These are phyloP conservation scores for Luffia ferchaultella DNA, from an alignment of 2,888 invertebrate species.

Conservation along the genomic window DNA sequence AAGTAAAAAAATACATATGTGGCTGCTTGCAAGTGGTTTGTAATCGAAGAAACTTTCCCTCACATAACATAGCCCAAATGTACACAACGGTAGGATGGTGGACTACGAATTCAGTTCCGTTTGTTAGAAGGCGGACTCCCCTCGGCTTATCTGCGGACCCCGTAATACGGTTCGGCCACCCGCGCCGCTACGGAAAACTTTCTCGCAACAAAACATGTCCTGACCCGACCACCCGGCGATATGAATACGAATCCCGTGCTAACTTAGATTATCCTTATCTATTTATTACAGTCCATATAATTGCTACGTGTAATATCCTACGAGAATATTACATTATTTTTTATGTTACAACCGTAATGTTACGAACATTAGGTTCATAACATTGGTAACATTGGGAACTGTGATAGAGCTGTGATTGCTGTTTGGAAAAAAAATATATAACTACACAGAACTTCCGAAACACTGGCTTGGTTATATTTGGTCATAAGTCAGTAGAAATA, in stretches of 20 bases:
- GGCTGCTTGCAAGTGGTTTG: too few relatives aligned
- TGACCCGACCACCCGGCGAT: neutral
- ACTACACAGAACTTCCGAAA: too few relatives aligned
- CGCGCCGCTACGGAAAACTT: conserved; percentile 6
- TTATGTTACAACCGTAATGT: neutral
- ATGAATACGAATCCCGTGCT: neutral
- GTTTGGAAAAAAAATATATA: too few relatives aligned
- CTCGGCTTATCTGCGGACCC: conserved; percentile 9
- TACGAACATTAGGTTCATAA: too few relatives aligned
- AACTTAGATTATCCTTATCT: neutral
- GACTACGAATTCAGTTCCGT: conserved; percentile 7
- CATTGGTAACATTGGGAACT: too few relatives aligned
- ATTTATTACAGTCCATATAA: neutral
- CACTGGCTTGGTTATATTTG: too few relatives aligned
- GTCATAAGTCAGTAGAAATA: too few relatives aligned
- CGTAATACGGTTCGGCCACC: conserved; percentile 9
- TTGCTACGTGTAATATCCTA: neutral
- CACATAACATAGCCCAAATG: too few relatives aligned
- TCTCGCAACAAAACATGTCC: conserved; percentile 8
- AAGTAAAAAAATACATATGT: too few relatives aligned
- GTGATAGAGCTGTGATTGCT: too few relatives aligned
- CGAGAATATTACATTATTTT: neutral
- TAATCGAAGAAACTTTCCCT: too few relatives aligned
- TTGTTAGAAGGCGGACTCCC: conserved; percentile 6
- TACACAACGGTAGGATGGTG: neutral